These are phyloP conservation scores for Istiophorus platypterus DNA, from an alignment of 2,113 vertebrate species.

Conservation along the genomic window DNA sequence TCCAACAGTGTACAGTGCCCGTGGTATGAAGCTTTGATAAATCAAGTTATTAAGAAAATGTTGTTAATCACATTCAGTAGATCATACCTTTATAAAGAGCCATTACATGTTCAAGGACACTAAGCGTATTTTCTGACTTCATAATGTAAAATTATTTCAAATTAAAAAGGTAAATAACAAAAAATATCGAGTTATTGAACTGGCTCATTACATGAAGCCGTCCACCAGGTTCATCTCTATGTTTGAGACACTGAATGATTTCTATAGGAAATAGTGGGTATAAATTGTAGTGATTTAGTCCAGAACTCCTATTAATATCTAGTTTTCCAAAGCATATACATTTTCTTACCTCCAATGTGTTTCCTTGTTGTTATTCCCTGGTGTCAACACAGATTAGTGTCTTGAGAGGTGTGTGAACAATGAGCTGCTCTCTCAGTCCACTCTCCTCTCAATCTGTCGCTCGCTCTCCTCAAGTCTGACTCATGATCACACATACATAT, in stretches of 20 bases:
- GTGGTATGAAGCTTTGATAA: not conserved
- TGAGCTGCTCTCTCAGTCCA: constrained; percentile 48
- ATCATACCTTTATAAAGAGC: not conserved
- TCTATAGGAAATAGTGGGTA: not conserved
- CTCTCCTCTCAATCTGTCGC: constrained; percentile 56
- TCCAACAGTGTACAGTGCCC: not conserved
- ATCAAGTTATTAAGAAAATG: not conserved
- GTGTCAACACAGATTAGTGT: constrained; percentile 26
- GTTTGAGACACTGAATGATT: not conserved
- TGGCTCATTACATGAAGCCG: not conserved
- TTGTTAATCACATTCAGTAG: not conserved
- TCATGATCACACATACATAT: constrained; percentile 29
- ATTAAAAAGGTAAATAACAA: not conserved
- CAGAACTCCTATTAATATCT: not conserved
- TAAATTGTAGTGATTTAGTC: not conserved
- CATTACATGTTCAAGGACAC: not conserved
- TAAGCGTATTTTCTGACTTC: not conserved
- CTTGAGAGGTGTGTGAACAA: constrained; percentile 42
- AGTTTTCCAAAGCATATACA: constrained; percentile 32
- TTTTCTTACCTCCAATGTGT: constrained; percentile 58
- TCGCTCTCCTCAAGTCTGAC: constrained; percentile 47
- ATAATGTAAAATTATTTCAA: not conserved
- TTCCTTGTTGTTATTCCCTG: constrained; percentile 20
- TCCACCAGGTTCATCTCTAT: not conserved
- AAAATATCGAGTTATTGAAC: not conserved